Conservation (phyloP, 64 coral and sea anemone species). For the Platygyra sinensis region DNA sequence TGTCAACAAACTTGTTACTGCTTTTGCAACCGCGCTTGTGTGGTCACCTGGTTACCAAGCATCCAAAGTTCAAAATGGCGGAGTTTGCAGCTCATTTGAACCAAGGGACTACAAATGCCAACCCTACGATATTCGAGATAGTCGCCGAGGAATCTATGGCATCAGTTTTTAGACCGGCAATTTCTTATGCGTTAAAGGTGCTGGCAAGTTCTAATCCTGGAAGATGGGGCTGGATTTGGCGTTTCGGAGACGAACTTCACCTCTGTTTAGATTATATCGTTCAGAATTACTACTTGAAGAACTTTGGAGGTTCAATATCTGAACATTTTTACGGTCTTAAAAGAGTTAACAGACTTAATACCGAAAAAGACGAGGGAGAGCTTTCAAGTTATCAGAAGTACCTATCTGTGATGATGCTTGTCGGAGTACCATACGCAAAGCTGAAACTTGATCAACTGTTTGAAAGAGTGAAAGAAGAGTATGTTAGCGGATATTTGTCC, state of each 20-base stretch:
- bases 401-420: slow-evolving; percentile 67
- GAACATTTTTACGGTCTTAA: slow-evolving; percentile 96
- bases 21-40: background rate
- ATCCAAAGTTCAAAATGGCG: slow-evolving; percentile 53
- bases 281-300: slow-evolving; percentile 88
- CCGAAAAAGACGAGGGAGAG: background rate
- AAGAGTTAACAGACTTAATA: slow-evolving; percentile 2
- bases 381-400: slow-evolving; percentile 49
- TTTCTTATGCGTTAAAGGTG: slow-evolving; percentile 82
- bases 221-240: slow-evolving; percentile 80
- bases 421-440: slow-evolving; percentile 81
- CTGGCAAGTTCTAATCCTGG: slow-evolving; percentile 83
- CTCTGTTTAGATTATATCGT: slow-evolving; percentile 58
- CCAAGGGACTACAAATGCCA: slow-evolving; percentile 69
- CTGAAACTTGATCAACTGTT: slow-evolving; percentile 83
- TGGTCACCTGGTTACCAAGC: background rate
- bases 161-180: slow-evolving; percentile 83
- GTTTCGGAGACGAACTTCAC: slow-evolving; percentile 84
- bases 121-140: slow-evolving; percentile 95
- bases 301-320: slow-evolving; percentile 80
- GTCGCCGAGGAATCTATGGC: slow-evolving; percentile 91
- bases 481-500: slow-evolving; percentile 2
- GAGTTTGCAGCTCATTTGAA: slow-evolving; percentile 94
- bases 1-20: slow-evolving; percentile 3
- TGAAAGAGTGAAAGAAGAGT: slow-evolving; percentile 69